Conservation (phyloP, 2,797 vertebrate genomes). For the Zalophus californianus region DNA sequence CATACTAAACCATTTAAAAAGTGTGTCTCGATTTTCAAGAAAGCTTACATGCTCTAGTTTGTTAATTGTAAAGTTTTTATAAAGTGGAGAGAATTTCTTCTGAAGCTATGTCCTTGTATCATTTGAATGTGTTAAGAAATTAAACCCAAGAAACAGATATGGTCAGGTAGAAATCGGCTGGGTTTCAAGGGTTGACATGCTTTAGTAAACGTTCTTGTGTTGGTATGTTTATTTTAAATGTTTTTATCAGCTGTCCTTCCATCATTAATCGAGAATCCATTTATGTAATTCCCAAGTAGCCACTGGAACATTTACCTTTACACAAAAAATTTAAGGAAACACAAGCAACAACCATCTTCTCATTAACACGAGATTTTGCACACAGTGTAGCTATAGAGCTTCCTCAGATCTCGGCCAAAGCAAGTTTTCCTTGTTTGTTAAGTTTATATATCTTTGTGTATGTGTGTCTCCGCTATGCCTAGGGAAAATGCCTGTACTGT, state of each 20-base stretch:
- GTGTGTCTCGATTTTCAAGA: not conserved
- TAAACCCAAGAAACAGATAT: not conserved
- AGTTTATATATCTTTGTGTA: not conserved
- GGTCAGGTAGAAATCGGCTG: not conserved
- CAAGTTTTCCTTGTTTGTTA: not conserved
- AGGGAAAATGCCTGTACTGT: not conserved
- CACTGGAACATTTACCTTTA: not conserved
- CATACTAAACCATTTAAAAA: not conserved
- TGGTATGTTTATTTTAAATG: constrained; percentile 22
- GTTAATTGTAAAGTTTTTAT: not conserved
- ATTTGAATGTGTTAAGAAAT: constrained; percentile 19
- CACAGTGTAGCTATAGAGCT: not conserved
- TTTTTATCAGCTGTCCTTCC: constrained; percentile 2
- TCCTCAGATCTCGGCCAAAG: not conserved
- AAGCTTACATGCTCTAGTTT: not conserved
- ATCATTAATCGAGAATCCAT: not conserved
- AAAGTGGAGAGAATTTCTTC: not conserved
- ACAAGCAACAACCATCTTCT: not conserved
- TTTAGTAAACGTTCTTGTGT: not conserved
- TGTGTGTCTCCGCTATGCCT: not conserved
- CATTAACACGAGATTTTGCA: constrained; percentile 34
- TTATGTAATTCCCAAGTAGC: constrained; percentile 5
- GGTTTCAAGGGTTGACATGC: not conserved
- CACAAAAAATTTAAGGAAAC: not conserved
- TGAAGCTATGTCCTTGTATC: not conserved